These are phyloP conservation scores for Sander lucioperca DNA, from an alignment of 2,113 vertebrate species.

Conservation along the genomic window DNA sequence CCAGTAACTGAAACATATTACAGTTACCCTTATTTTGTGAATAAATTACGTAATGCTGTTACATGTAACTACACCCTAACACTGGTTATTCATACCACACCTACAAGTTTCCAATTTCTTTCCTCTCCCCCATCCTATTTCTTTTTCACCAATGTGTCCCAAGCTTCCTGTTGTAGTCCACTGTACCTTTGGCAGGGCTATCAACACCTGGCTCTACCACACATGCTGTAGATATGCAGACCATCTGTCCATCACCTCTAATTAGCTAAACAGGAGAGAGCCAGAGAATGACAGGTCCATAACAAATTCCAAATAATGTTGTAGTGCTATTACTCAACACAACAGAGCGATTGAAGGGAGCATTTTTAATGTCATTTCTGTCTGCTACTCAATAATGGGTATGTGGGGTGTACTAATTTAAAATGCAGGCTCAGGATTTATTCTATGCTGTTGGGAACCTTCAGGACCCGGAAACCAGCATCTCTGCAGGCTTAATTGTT, in stretches of 20 bases:
- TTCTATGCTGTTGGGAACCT: background rate
- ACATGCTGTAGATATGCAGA: constrained; percentile 10
- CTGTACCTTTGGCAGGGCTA: constrained; percentile 21
- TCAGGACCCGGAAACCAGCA: constrained; percentile 10
- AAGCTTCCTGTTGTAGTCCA: background rate
- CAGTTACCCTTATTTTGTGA: too few relatives aligned
- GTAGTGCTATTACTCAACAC: constrained; percentile 14
- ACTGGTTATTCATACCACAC: background rate
- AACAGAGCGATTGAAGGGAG: background rate
- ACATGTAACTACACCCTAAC: too few relatives aligned
- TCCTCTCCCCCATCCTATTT: constrained; percentile 9
- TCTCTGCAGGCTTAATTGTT: constrained; percentile 45
- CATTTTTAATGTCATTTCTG: background rate
- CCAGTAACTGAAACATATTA: too few relatives aligned
- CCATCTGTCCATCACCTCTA: constrained; percentile 59
- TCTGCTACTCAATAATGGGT: constrained; percentile 15
- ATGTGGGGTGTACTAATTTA: background rate
- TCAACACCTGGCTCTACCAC: constrained; percentile 40
- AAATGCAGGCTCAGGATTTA: constrained; percentile 23
- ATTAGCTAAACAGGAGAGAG: constrained; percentile 39
- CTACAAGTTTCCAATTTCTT: background rate
- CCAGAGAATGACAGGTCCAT: constrained; percentile 17
- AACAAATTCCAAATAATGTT: constrained; percentile 40
- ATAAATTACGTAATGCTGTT: too few relatives aligned
- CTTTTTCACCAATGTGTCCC: background rate